A percentile compares a stretch with the other conserved stretches of the same genome.
Evolutionary conservation across 2,113 vertebrate species (phyloP).

Genomic region (Chaetura pelagica): DNA sequence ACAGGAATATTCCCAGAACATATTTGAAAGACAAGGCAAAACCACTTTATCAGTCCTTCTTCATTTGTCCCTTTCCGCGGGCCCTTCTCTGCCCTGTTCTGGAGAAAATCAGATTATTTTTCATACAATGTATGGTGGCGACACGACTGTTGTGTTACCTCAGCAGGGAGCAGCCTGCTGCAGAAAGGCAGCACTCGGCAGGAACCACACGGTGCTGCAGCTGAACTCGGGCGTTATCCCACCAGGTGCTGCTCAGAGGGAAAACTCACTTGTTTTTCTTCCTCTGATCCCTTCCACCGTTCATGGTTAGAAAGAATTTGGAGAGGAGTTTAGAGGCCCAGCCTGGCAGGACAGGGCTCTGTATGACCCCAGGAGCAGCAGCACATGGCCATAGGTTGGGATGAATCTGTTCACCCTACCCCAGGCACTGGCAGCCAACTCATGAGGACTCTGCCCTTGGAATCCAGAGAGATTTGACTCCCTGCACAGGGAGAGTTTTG

Average conservation of each 20-base stretch:
- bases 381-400: background rate
- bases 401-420: background rate
- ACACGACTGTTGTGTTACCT: background rate
- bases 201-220: background rate
- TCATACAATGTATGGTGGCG: fast-evolving
- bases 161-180: background rate
- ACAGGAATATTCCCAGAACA: background rate
- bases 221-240: background rate
- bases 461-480: background rate
- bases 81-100: background rate
- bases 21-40: background rate
- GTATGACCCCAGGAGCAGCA: background rate
- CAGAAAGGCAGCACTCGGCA: background rate
- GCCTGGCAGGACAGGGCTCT: background rate
- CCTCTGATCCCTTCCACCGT: background rate
- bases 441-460: fast-evolving
- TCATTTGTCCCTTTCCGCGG: background rate
- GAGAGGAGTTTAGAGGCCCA: background rate
- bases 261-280: background rate
- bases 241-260: background rate
- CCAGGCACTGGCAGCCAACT: background rate
- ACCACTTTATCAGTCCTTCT: background rate
- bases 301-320: background rate
- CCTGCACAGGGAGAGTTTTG: background rate
- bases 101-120: background rate